Evolutionary conservation across 2,797 vertebrate genomes (phyloP).

Genomic region (Lemur catta): DNA sequence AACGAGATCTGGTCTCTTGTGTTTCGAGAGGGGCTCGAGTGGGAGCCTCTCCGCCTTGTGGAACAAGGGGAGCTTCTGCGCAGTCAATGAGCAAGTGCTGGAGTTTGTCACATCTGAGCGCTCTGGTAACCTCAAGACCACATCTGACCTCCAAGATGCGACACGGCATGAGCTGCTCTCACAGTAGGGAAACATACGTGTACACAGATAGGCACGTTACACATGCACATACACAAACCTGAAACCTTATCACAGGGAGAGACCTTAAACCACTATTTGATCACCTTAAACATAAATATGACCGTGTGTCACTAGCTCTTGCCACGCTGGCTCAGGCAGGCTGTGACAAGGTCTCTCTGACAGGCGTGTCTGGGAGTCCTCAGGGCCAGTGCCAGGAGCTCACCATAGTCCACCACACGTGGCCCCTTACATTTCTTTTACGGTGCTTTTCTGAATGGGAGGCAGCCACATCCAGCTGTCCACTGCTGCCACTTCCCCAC

Average conservation of each 20-base stretch:
- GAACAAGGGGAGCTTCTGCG: neutral
- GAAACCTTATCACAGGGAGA: neutral
- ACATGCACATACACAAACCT: neutral
- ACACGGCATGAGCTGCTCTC: neutral
- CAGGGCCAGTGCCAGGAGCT: neutral
- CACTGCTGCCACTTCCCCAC: neutral
- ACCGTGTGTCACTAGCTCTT: neutral
- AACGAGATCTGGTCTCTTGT: neutral
- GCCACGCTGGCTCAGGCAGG: neutral
- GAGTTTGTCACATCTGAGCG: too few relatives aligned
- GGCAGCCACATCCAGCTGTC: too few relatives aligned
- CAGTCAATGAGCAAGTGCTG: neutral
- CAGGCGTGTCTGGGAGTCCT: neutral
- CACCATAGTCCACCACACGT: accelerated
- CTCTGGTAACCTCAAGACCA: neutral
- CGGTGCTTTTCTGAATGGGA: neutral
- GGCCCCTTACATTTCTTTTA: neutral
- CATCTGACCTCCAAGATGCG: neutral
- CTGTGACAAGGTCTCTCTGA: neutral
- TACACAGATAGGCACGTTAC: neutral
- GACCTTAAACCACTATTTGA: too few relatives aligned
- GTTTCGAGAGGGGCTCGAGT: neutral
- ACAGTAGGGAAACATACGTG: neutral
- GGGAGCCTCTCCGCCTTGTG: neutral
- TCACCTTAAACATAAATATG: neutral